Conservation (phyloP, 2,797 vertebrate species). For the Chelonia mydas region DNA sequence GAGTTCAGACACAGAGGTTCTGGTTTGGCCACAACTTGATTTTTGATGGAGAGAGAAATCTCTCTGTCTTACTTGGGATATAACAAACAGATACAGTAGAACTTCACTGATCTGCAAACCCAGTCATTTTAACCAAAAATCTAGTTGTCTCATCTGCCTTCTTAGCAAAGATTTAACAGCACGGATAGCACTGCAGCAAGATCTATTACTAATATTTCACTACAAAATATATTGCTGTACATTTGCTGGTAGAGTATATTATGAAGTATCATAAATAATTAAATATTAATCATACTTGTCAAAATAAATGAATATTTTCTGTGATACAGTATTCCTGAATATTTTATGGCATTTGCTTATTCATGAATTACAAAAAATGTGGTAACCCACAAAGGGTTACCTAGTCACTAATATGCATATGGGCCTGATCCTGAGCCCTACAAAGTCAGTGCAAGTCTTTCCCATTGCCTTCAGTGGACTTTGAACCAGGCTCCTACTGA, state of each 20-base stretch:
- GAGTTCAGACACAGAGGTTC: not conserved
- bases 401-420: not conserved
- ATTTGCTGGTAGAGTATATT: constrained; percentile 52
- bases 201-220: constrained; percentile 32
- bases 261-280: constrained; percentile 71
- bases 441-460: not conserved
- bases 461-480: not conserved
- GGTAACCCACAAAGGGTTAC: constrained; percentile 44
- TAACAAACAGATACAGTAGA: not conserved
- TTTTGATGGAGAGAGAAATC: not conserved
- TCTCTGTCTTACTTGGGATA: not conserved
- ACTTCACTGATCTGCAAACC: not conserved
- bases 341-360: constrained; percentile 69
- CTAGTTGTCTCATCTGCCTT: not conserved
- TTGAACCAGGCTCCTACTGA: not conserved
- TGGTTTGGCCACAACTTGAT: not conserved
- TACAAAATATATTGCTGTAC: constrained; percentile 4
- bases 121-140: not conserved
- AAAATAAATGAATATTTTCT: constrained; percentile 69
- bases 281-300: constrained; percentile 74
- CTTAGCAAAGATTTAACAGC: constrained; percentile 1
- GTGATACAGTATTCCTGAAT: constrained; percentile 51
- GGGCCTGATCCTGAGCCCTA: not conserved
- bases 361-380: constrained; percentile 51
- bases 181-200: not conserved